phyloP scores from a whole-genome alignment of 35 echinoderm and acorn worm species.

The Chiridota heheva region DNA sequence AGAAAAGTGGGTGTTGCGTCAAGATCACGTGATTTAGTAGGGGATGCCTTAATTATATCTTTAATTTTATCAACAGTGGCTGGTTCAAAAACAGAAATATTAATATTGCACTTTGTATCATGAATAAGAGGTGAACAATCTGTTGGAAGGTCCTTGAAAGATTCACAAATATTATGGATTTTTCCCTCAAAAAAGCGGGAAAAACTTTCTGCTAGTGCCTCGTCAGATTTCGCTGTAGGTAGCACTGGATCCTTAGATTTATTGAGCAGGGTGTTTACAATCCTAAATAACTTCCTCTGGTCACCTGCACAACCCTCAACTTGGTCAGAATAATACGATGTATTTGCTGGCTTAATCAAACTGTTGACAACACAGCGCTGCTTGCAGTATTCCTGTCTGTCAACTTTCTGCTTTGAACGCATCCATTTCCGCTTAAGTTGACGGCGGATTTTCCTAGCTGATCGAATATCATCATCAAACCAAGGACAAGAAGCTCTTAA shows the following conservation, averaged over 20 bases:
- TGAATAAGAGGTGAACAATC: no score
- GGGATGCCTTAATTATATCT: no score
- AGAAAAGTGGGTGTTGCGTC: no score
- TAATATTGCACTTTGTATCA: no score
- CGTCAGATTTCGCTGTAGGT: neutral
- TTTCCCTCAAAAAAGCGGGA: constrained; percentile 24
- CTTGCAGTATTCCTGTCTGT: constrained; percentile 40
- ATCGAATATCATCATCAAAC: constrained; percentile 31
- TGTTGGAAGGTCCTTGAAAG: no score
- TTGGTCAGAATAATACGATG: neutral
- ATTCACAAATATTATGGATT: constrained; percentile 7
- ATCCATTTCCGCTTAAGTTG: constrained; percentile 35
- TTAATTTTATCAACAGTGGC: no score
- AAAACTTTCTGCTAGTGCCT: neutral
- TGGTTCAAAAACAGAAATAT: no score
- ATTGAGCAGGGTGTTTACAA: constrained; percentile 14
- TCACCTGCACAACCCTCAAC: constrained; percentile 31
- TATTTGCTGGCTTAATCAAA: constrained; percentile 19
- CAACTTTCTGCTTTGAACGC: neutral
- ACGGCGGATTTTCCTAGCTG: constrained; percentile 10
- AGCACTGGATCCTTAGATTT: constrained; percentile 5
- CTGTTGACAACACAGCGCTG: constrained; percentile 20
- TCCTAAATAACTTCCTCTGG: constrained; percentile 27
- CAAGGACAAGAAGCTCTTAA: neutral
- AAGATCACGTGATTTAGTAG: no score